Base-by-base conservation (phyloP, 2,888 invertebrate species). In the Brachyopa scutellaris region DNA sequence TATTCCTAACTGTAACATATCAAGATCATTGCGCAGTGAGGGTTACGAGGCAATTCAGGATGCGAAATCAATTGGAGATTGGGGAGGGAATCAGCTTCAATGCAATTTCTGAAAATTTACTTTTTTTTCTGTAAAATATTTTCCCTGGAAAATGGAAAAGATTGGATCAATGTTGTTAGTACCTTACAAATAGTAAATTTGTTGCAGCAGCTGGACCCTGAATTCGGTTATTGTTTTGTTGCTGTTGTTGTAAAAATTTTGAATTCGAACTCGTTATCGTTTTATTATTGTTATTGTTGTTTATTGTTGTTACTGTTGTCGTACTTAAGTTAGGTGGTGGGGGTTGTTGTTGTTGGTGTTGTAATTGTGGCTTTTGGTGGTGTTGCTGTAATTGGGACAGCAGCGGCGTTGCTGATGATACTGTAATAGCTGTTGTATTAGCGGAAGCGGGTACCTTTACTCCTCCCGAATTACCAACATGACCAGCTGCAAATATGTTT, bases 161-260 rank as follows among this genome's bases (percentile, higher is more conserved):
- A 67, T 80, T 47, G 66, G 38, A 55, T 79, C 61, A 73, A 67
- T 73, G 47, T 74, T 59, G 84, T 88, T 83, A 89, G 85, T 89
- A 90, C 89, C 90, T 90, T 89, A 90, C 88, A 88, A 90, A 89
- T 80, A 90, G 87, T 87, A 90, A 87, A 87, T 88, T 90, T 84
- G 88, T 84, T 72, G 87, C 86, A 80, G 87, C 85, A 74, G 87
- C 85, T 85, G 89, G 86, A 85, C 86, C 85, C 86, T 88, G 89
- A 78, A 87, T 87, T 78, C 87, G 86, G 85, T 87, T 87, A 82
- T 87, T 85, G 70, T 84, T 85, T 86, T 77, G 74, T 79, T 77
- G 78, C 84, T 72, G 76, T 61, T 74, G 84, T 26, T 49, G 77
- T 57, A 62, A 45, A 26, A 21, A 76, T 59, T 84, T 85, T 62